These are phyloP conservation scores for Eilema sororculum DNA, from an alignment of 2,888 invertebrate species.

Conservation along the genomic window DNA sequence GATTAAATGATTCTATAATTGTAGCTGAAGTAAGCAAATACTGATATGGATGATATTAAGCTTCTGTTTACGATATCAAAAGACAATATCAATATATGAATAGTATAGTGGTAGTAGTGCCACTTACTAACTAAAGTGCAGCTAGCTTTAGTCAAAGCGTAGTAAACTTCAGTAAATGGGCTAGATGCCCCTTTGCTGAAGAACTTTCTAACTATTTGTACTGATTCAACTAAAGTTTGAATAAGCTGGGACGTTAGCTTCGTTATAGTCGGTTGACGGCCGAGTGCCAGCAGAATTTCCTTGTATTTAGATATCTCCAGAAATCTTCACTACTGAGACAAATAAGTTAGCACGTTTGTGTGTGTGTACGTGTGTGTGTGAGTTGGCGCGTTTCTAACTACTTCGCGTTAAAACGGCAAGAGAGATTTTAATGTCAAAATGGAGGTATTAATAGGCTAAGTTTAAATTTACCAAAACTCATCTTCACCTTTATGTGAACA, in stretches of 20 bases:
- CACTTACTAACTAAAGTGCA: neutral
- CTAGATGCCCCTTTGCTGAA: no score
- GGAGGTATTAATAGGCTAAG: neutral
- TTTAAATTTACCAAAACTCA: no score
- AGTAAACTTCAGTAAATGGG: neutral
- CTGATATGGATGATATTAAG: neutral
- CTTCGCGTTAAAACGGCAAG: neutral
- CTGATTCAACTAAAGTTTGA: neutral
- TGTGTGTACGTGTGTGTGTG: neutral
- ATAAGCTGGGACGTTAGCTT: neutral
- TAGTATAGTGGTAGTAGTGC: neutral
- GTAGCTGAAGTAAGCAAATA: neutral
- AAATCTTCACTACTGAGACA: neutral
- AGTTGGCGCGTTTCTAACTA: neutral
- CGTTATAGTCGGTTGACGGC: neutral
- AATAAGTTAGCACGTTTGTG: neutral
- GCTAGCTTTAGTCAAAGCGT: neutral
- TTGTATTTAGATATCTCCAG: neutral
- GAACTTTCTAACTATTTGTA: neutral
- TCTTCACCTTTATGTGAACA: neutral
- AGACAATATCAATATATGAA: no score
- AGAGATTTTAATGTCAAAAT: neutral
- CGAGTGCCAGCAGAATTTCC: neutral
- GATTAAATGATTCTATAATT: neutral
- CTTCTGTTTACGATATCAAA: neutral